Evolutionary conservation across 2,888 invertebrate species (phyloP), one percentile per base, ranked within the genome.

Genomic region (Thera obeliscata): DNA sequence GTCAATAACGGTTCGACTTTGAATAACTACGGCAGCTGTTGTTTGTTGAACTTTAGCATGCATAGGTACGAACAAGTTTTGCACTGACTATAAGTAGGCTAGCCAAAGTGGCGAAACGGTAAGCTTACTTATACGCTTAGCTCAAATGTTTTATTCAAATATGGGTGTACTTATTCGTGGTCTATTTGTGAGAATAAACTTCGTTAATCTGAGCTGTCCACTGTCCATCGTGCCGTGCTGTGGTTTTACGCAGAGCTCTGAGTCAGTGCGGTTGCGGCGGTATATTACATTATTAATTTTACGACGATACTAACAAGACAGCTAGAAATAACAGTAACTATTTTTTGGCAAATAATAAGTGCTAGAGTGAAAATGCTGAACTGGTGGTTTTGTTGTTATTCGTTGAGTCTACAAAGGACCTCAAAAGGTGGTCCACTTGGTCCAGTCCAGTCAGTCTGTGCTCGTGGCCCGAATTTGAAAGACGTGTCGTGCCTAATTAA

Each of bases 1-100:
- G 50, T 66, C 61, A 67, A 61, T 64, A 66, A 74, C 49, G 12
- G 8, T 76, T 77, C 77, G 35, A 35, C 41, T 55, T 41, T 46
- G 8, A 54, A n/a, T n/a, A n/a, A n/a, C 11, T 56, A 57, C 56
- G 41, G 11, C 43, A 60, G 12, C 38, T 60, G 50, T 52, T 52
- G 48, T 56, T 56, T 2, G 36, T 56, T 36, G 35, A 48, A 56
- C 35, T 58, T 46, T 43, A 56, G 43, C 46, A 22, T 11, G 43
- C n/a, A n/a, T n/a, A n/a, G n/a, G n/a, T 33, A 46, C 9, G 11
- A 56, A 56, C 46, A 4, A 22, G 57, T 57, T 57, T 58, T 58
- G 48, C 35, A 11, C 11, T 8, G 58, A 22, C 33, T 33, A 33
- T 52, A 52, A 52, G 33, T 56, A 61, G 52, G n/a, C n/a, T n/a